Evolutionary conservation across 2,797 vertebrate genomes (phyloP), one percentile per base, ranked within the genome.

Genomic region (Coranthus polyacanthus): DNA sequence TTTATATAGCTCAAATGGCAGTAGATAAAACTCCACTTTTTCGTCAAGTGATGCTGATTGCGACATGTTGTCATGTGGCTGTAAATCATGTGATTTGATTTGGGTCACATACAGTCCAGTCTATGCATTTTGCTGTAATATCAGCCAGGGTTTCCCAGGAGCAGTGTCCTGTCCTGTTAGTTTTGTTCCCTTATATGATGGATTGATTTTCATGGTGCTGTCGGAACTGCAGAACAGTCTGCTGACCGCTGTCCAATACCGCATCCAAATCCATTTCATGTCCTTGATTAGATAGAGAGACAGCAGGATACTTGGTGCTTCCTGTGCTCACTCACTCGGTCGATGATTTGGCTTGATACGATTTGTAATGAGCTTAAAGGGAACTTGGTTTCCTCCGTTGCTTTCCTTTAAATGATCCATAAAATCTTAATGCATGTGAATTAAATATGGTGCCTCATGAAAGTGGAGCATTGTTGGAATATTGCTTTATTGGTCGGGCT

Each of bases 311-410:
- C 77, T 46, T 6, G 15, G 26, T 10, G 68, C 70, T 80, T 59
- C 63, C 82, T 84, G 75, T 24, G 44, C 70, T 69, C 26, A 13
- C 71, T 79, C 53, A 20, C 55, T 39, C 6, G 52, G 32, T 41
- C 16, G 1, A 67, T 59, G 36, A 75, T 72, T 79, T 29, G 38
- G 36, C 68, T 59, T 63, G 69, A 84, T 80, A 39, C 0, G 5
- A 81, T 83, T 68, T 42, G 38, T 68, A 79, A 84, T 73, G 65
- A 73, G 47, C 79, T 83, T 51, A 72, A 62, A 22, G 52, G 64
- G 56, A 71, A 46, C 34, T 22, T 36, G 16, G 42, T 66, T 72
- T 86, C 67, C 70, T 75, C 55, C 51, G 73, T 43, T 36, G 36
- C 64, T 60, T 2, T 43, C 37, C 29, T 43, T 32, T 58, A 58